phyloP scores from a whole-genome alignment of 2,888 invertebrate genomes.

The Adelognathus sp. region DNA sequence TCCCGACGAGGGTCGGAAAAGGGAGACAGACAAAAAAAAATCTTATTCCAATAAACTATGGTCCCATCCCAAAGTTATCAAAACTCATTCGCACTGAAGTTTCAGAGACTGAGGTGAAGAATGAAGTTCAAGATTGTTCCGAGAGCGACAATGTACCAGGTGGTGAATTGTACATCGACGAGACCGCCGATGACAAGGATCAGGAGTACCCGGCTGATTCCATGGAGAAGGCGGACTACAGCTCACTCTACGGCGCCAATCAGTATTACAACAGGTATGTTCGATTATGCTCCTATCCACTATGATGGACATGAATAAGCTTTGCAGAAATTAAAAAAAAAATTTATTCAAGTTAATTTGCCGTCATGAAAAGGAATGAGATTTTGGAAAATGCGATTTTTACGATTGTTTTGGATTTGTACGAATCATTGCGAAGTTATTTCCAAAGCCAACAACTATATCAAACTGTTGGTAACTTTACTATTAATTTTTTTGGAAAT shows the following conservation, averaged over 20 bases:
- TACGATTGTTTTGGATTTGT: too few relatives aligned
- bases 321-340: not conserved
- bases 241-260: slow-evolving; percentile 76
- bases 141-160: slow-evolving; percentile 78
- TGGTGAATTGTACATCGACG: slow-evolving; percentile 79
- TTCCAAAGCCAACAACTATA: too few relatives aligned
- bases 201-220: slow-evolving; percentile 77
- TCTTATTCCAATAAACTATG: not conserved
- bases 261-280: slow-evolving; percentile 77
- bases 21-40: not conserved
- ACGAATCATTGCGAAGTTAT: too few relatives aligned
- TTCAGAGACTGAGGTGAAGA: slow-evolving; percentile 78
- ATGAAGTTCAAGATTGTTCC: slow-evolving; percentile 79
- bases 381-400: too few relatives aligned
- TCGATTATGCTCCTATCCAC: not conserved
- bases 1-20: not conserved
- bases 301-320: not conserved
- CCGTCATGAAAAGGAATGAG: too few relatives aligned
- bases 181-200: slow-evolving; percentile 79
- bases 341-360: too few relatives aligned
- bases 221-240: slow-evolving; percentile 78
- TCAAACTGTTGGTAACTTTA: too few relatives aligned
- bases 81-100: slow-evolving; percentile 42
- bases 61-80: slow-evolving; percentile 7
- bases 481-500: too few relatives aligned